Conservation (phyloP, 2,888 invertebrate species). For the Myopa testacea region DNA sequence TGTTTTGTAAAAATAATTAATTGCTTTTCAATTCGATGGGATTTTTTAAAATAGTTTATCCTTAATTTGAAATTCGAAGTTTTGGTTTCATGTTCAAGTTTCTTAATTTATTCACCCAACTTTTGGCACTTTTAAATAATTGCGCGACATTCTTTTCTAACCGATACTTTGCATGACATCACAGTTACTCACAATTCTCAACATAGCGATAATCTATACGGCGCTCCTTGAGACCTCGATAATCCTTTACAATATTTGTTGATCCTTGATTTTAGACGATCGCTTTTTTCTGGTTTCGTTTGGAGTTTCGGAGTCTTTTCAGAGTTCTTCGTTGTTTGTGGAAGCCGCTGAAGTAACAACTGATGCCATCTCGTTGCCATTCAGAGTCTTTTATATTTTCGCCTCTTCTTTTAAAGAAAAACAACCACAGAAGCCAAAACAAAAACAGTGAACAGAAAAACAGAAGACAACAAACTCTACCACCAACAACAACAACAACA, state of each 20-base stretch:
- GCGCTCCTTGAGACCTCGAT: constrained; percentile 20
- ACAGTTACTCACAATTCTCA: constrained; percentile 54
- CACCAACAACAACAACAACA: constrained; percentile 31
- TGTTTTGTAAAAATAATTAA: too few species aligned
- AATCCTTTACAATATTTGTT: constrained; percentile 39
- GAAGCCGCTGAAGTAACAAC: constrained; percentile 50
- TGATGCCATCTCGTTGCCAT: constrained; percentile 58
- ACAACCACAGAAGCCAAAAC: background rate
- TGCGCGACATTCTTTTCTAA: background rate
- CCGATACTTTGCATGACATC: background rate
- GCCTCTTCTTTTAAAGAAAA: background rate
- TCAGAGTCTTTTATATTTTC: constrained; percentile 60
- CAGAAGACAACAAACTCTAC: constrained; percentile 25
- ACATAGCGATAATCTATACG: constrained; percentile 45
- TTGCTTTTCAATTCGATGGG: too few species aligned
- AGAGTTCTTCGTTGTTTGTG: constrained; percentile 43
- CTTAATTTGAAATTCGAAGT: background rate
- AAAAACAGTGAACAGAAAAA: constrained; percentile 15
- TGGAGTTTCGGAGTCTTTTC: background rate
- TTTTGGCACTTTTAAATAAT: background rate
- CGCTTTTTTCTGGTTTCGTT: background rate
- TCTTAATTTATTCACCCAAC: background rate
- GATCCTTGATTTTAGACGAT: background rate
- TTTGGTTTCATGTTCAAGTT: too few species aligned
- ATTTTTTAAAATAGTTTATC: background rate